Evolutionary conservation across 2,797 vertebrate species (phyloP).

Genomic region (Sylvia borin): DNA sequence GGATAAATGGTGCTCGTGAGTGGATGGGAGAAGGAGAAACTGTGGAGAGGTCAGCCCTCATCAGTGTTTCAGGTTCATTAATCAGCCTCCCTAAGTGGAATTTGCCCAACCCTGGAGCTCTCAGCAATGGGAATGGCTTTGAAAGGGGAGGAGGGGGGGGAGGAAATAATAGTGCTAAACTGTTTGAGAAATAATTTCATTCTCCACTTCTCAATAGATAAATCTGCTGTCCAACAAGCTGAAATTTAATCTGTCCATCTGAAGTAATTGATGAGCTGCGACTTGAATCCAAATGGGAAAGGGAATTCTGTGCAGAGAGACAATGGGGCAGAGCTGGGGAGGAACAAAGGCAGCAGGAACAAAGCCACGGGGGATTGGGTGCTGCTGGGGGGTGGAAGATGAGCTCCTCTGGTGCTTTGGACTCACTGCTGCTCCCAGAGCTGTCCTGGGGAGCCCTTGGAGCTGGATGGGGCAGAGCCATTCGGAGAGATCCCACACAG

Average conservation of each 20-base stretch:
- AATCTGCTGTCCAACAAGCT: background rate
- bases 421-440: background rate
- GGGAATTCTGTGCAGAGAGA: background rate
- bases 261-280: background rate
- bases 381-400: background rate
- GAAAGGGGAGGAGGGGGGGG: background rate
- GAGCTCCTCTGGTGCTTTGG: background rate
- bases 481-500: background rate
- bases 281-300: background rate
- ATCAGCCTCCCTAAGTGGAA: background rate
- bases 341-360: background rate
- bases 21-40: background rate
- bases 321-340: background rate
- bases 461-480: background rate
- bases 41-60: slow-evolving; percentile 15
- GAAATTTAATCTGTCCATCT: slow-evolving; percentile 13
- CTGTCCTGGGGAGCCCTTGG: background rate
- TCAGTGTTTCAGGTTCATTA: background rate
- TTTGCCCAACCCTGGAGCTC: background rate
- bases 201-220: background rate
- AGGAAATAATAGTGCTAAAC: slow-evolving; percentile 19
- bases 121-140: background rate
- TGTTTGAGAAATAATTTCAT: slow-evolving; percentile 42
- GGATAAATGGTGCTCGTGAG: background rate
- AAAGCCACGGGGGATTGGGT: background rate